phyloP scores from a whole-genome alignment of 2,888 invertebrate species.

The Campoplex nolae region DNA sequence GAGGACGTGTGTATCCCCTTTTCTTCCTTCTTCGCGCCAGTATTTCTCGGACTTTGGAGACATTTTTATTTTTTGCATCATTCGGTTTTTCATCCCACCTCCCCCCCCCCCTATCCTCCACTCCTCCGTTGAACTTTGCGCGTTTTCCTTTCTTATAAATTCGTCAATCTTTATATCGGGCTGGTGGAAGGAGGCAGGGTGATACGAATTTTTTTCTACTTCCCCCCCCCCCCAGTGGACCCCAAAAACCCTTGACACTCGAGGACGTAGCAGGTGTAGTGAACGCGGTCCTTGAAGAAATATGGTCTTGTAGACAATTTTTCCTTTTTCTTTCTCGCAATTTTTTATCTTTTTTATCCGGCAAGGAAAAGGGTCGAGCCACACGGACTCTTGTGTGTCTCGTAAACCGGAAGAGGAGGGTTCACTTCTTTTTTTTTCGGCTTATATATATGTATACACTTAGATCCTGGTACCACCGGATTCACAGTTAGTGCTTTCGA shows the following conservation, averaged over 20 bases:
- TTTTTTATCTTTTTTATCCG: conserved; percentile 22
- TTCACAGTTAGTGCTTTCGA: conserved; percentile 78
- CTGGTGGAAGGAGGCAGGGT: too few species aligned
- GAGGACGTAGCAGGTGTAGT: conserved; percentile 33
- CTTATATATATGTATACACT: conserved; percentile 8
- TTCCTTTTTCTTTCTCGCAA: not conserved
- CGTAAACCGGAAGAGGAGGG: conserved; percentile 76
- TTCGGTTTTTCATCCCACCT: not conserved
- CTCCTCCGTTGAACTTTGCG: not conserved
- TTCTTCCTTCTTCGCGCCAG: not conserved
- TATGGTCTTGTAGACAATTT: conserved; percentile 19
- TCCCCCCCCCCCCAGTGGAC: conserved; percentile 18
- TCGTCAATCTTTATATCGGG: conserved; percentile 22
- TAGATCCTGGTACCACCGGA: conserved; percentile 74
- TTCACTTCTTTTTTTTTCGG: not conserved
- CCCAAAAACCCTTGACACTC: conserved; percentile 28
- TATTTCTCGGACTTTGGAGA: not conserved
- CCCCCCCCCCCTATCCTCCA: not conserved
- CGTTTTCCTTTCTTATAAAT: conserved; percentile 16
- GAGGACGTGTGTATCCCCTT: conserved; percentile 19
- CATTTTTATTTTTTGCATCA: conserved; percentile 7
- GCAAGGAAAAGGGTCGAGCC: conserved; percentile 52
- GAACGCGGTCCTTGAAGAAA: conserved; percentile 46
- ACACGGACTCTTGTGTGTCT: conserved; percentile 70
- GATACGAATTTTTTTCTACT: conserved; percentile 34